Evolutionary conservation across 1,140 invertebrate species (phyloP).

Genomic region (Lepidotrigona ventralis): DNA sequence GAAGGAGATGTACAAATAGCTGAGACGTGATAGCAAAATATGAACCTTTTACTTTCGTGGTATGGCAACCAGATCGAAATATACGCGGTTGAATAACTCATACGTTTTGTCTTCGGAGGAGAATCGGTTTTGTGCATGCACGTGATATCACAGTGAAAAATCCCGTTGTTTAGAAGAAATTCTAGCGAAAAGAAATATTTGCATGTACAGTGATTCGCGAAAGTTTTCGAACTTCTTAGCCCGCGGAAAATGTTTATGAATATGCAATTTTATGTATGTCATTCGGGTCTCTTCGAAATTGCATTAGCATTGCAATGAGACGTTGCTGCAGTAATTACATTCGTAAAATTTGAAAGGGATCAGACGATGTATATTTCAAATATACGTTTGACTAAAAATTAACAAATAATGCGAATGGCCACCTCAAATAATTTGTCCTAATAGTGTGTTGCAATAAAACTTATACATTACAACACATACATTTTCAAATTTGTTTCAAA

Average conservation of each 20-base stretch:
- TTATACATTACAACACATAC: not conserved
- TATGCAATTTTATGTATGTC: no score
- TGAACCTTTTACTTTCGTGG: constrained; percentile 24
- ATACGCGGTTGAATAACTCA: constrained; percentile 19
- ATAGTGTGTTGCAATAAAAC: not conserved
- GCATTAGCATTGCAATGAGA: no score
- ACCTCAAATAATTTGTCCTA: no score
- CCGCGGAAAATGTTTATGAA: no score
- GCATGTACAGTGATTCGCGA: not conserved
- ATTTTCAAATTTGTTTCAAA: not conserved
- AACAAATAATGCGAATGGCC: no score
- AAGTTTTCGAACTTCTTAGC: not conserved
- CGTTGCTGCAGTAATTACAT: no score
- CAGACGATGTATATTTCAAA: no score
- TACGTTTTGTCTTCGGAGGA: not conserved
- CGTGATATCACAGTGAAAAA: not conserved
- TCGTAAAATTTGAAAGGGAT: no score
- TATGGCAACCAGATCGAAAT: constrained; percentile 21
- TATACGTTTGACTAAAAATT: no score
- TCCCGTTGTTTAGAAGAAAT: not conserved
- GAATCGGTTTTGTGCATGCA: not conserved
- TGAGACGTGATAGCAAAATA: constrained; percentile 8
- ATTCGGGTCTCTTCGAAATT: no score
- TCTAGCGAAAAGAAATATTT: not conserved
- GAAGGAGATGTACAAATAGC: constrained; percentile 5